Base-by-base conservation (phyloP, 2,797 vertebrate genomes). In the Lutra lutra region DNA sequence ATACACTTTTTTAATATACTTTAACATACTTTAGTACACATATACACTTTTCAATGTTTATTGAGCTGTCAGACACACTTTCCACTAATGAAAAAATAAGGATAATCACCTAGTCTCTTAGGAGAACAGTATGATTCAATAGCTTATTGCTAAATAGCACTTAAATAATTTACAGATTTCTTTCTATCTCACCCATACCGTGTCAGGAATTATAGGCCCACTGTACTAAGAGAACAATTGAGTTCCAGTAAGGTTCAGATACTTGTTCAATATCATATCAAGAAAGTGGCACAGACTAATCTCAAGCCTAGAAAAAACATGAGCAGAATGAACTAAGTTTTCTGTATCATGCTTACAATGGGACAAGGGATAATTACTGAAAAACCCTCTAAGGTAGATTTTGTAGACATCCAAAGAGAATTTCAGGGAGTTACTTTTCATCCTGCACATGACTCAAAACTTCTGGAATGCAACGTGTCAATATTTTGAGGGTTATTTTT, bases 401-500 rank as follows among this genome's bases (percentile, higher is more conserved):
- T 62, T 86, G 43, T 75, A 93, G 64, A 86, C 77, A 86, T 51
- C 80, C 92, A 32, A 90, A 89, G 75, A 92, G 68, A 75, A 86
- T 85, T 93, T 92, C 43, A 90, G 11, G 60, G 38, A 94, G 73
- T 58, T 73, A 56, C 82, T 89, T 91, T 60, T 89, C 70, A 83
- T 78, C 35, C 11, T 80, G 54, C 25, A 48, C 27, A 68, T 89
- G 80, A 94, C 8, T 84, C 58, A 93, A 83, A 87, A 90, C 72
- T 94, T 95, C 77, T 84, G 94, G 94, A 98, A 96, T 96, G 96
- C 32, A 92, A 48, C 27, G 51, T 93, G 85, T 95, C 95, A 96
- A 97, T 95, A 97, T 92, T 82, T 96, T 84, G n/a, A 93, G 66
- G 87, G 94, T 60, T 27, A n/a, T 91, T 94, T 66, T 94, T 87